Percentiles rank a stretch among this genome's conserved stretches.
phyloP scores from a whole-genome alignment of 2,888 invertebrate species.

The Lasioglossum zephyrum region DNA sequence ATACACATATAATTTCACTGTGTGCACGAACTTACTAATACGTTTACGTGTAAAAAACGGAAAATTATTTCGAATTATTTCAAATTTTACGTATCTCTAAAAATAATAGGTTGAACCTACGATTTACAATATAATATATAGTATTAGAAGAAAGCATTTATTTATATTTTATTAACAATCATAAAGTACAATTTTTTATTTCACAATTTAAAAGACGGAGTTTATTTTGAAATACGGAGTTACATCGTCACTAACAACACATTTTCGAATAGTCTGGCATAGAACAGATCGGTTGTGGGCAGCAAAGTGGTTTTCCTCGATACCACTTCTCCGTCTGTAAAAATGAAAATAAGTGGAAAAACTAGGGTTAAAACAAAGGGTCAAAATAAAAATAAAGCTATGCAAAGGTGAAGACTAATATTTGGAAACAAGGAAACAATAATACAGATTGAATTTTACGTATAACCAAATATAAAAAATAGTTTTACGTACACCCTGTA shows the following conservation, averaged over 20 bases:
- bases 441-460: not conserved
- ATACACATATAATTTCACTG: no score
- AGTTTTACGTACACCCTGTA: slow-evolving; percentile 74
- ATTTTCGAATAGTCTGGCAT: slow-evolving; percentile 68
- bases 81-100: not conserved
- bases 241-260: slow-evolving; percentile 44
- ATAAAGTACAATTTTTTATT: not conserved
- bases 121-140: not conserved
- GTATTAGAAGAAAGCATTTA: not conserved
- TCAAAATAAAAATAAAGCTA: not conserved
- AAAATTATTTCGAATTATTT: not conserved
- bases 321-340: slow-evolving; percentile 75
- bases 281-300: slow-evolving; percentile 72
- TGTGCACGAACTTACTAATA: not conserved
- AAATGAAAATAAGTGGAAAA: slow-evolving; percentile 14
- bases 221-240: not conserved
- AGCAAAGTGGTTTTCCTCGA: slow-evolving; percentile 70
- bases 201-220: not conserved
- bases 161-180: not conserved
- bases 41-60: not conserved
- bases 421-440: not conserved
- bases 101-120: not conserved
- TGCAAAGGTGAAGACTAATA: not conserved
- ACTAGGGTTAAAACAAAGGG: not conserved
- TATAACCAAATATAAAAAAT: not conserved